A percentile compares a stretch with the other conserved stretches of the same genome.
phyloP scores from a whole-genome alignment of 2,113 vertebrate species.

The Rattus rattus region DNA sequence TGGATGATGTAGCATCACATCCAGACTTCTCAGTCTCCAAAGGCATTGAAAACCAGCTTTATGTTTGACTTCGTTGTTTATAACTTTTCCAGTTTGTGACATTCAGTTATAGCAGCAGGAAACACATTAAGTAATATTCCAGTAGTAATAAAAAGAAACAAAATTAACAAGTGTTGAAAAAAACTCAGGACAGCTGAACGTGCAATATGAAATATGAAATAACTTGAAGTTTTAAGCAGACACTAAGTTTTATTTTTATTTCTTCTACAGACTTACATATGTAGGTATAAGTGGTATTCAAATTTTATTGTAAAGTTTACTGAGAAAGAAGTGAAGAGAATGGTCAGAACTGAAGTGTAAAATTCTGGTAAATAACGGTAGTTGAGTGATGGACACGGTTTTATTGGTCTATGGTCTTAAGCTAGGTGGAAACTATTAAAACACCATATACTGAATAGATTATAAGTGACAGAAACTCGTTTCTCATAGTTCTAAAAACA shows the following conservation, averaged over 20 bases:
- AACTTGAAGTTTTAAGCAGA: neutral
- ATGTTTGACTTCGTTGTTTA: neutral
- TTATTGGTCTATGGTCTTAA: neutral
- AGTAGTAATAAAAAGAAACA: neutral
- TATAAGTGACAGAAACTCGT: neutral
- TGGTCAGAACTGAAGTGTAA: neutral
- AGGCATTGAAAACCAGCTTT: neutral
- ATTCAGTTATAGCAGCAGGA: neutral
- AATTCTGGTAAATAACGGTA: neutral
- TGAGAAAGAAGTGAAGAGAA: neutral
- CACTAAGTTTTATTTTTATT: neutral
- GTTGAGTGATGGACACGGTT: neutral
- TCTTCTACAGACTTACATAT: neutral
- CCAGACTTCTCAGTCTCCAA: neutral
- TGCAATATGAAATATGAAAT: neutral
- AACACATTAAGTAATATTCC: neutral
- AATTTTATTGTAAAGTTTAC: neutral
- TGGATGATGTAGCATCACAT: neutral
- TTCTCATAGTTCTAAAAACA: neutral
- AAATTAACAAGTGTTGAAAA: neutral
- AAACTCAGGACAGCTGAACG: neutral
- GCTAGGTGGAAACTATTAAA: neutral
- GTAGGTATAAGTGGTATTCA: neutral
- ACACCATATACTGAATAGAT: neutral
- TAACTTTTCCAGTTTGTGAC: neutral